Base-by-base conservation (phyloP, 2,888 invertebrate genomes). In the Sussaba pulchella region DNA sequence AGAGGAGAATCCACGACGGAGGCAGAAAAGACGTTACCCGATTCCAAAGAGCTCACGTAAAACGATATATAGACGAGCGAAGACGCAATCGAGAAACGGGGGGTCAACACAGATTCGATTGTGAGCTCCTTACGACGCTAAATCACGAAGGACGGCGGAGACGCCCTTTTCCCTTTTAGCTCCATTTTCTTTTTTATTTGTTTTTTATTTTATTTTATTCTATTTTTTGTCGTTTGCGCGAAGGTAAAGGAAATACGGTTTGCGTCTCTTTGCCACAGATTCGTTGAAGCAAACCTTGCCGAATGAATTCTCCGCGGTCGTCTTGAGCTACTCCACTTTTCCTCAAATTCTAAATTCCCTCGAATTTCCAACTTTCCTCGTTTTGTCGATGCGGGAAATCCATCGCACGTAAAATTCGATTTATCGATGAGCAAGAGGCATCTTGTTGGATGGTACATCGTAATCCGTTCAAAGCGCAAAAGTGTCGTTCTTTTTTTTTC, bases 101-200 rank as follows among this genome's bases (percentile, higher is more conserved):
- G 69, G 71, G 59, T 47, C 43, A 50, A 61, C 50, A 57, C 59
- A 71, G 84, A 87, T 87, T 87, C 87, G 83, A 87, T 88, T 86
- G 83, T 78, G 47, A 77, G 83, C 86, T 88, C n/a, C n/a, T 87
- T 87, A 88, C 83, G 82, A 86, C 54, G 75, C 52, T 77, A 45
- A 76, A 71, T 50, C 41, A 74, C 54, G 57, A 31, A 21, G 41
- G 57, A 52, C 54, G 66, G 26, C 57, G 67, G 41, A 36, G 31
- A 31, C 31, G 39, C 54, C 36, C 19, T 17, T 39, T 24, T 61
- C 52, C 31, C 31, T 19, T 39, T 43, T 57, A 45, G 54, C 47
- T 52, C 43, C 59, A 45, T 47, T 66, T 52, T n/a, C n/a, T n/a
- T n/a, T n/a, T n/a, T n/a, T n/a, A n/a, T n/a, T n/a, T n/a, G n/a